phyloP scores from a whole-genome alignment of 2,797 vertebrate genomes.

The Artibeus jamaicensis region DNA sequence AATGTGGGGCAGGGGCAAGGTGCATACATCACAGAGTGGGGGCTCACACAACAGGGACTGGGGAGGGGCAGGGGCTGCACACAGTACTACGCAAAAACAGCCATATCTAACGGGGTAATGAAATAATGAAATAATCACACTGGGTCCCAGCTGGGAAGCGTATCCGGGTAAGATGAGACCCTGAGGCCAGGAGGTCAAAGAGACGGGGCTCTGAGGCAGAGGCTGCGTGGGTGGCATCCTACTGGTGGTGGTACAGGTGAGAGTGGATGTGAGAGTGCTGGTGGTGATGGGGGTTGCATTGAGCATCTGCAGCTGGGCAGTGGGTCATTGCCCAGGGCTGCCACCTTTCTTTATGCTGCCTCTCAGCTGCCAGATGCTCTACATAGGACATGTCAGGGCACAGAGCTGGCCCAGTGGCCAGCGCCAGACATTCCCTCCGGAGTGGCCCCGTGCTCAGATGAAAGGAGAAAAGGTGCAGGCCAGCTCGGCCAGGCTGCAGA shows the following conservation, averaged over 20 bases:
- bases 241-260: slow-evolving; percentile 98
- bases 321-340: slow-evolving; percentile 89
- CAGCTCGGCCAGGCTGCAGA: slow-evolving; percentile 81
- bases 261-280: slow-evolving; percentile 99
- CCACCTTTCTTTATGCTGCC: slow-evolving; percentile 89
- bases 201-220: slow-evolving; percentile 98
- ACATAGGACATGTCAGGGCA: slow-evolving; percentile 85
- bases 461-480: slow-evolving; percentile 85
- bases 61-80: slow-evolving; percentile 78
- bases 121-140: slow-evolving; percentile 84
- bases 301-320: slow-evolving; percentile 97
- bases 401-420: slow-evolving; percentile 83
- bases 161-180: slow-evolving; percentile 96
- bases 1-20: slow-evolving; percentile 49
- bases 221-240: slow-evolving; percentile 96
- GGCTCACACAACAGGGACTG: slow-evolving; percentile 76
- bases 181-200: slow-evolving; percentile 96
- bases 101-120: slow-evolving; percentile 82
- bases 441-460: slow-evolving; percentile 84
- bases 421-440: slow-evolving; percentile 86
- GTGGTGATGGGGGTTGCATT: slow-evolving; percentile 99
- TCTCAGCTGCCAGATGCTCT: slow-evolving; percentile 84
- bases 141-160: slow-evolving; percentile 95
- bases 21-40: slow-evolving; percentile 81
- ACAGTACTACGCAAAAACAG: slow-evolving; percentile 85